Base-by-base conservation (phyloP, 2,888 invertebrate species). In the Tinea pellionella region DNA sequence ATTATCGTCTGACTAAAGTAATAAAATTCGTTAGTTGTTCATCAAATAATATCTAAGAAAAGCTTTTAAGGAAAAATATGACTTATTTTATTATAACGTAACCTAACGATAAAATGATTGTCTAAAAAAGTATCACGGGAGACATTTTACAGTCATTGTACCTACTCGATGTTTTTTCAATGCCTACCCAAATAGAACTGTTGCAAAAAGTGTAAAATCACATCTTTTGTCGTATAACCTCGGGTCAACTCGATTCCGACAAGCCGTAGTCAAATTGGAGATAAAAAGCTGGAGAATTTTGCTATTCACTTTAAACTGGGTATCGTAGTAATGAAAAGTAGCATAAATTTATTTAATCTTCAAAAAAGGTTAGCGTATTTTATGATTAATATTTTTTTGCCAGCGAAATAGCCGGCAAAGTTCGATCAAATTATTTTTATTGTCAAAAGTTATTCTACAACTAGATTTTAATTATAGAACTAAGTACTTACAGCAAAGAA, bases 221-320 rank as follows among this genome's bases (percentile, higher is more conserved):
- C 19, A 55, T 2, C 29, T 55, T 55, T 55, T 55, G 29, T 55
- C 12, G 55, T 47, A 12, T 47, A 16, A 47, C 55, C 55, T 55
- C n/a, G 29, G 55, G 55, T 55, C 55, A 24, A 55, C 19, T 55
- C 55, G 18, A 55, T 47, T 47, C 47, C 47, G 47, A 47, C 47
- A n/a, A 47, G 47, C 47, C 15, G 47, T 47, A 47, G 47, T 16
- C 47, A 47, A 47, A 47, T 47, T 47, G 47, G 7, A 47, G 4
- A n/a, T 47, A 16, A 47, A 47, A 47, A 47, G 16, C 8, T 9
- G 41, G 24, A 24, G 37, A 37, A 37, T 37, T 37, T 37, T 12
- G 11, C 37, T 9, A 37, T 37, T 37, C 37, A 37, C 4, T 37
- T 9, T 37, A 37, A 37, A 37, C 24, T 24, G 6, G 24, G 24